Base-by-base conservation (phyloP, 2,888 invertebrate genomes). In the Marronus borbonicus region DNA sequence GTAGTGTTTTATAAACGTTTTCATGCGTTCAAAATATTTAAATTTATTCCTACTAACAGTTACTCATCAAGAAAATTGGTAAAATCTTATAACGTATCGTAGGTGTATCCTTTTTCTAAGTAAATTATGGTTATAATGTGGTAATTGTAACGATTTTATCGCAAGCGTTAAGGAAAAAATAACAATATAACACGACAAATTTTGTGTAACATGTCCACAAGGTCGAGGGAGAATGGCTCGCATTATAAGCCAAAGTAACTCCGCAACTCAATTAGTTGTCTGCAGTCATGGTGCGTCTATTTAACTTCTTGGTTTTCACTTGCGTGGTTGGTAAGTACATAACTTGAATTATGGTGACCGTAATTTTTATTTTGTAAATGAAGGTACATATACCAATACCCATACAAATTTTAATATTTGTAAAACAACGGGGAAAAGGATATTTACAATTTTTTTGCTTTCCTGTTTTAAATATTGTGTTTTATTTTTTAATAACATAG, bases 261-360 rank as follows among this genome's bases (percentile, higher is more conserved):
- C 79, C 80, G 79, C 80, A 78, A 78, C 80, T 78, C 78, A 80
- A 78, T 81, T 83, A 83, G 84, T 83, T 79, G 82, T 79, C 80
- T 65, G 58, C 81, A 82, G 84, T 81, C 84, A 85, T 85, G 85
- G 82, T 83, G 82, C 82, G 84, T 80, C 80, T 81, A 79, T 81
- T 84, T 76, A 83, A 82, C 81, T 80, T 84, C 78, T 79, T 82
- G 69, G 80, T 83, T 78, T 79, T 84, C 68, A 80, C 84, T 68
- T 81, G 81, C 65, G 78, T 79, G 76, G 74, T 80, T 31, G 84
- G 84, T 84, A 79, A 84, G 84, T 82, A 31, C 10, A 76, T 39
- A 10, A 17, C 68, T 77, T 76, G 39, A 17, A n/a, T 20, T 58
- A 55, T 55, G 3, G 17, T 44, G 17, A 58, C n/a, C 20, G 55